Percentiles rank a stretch among this genome's conserved stretches.
phyloP scores from a whole-genome alignment of 2,888 invertebrate species.

The Penaeus monodon region DNA sequence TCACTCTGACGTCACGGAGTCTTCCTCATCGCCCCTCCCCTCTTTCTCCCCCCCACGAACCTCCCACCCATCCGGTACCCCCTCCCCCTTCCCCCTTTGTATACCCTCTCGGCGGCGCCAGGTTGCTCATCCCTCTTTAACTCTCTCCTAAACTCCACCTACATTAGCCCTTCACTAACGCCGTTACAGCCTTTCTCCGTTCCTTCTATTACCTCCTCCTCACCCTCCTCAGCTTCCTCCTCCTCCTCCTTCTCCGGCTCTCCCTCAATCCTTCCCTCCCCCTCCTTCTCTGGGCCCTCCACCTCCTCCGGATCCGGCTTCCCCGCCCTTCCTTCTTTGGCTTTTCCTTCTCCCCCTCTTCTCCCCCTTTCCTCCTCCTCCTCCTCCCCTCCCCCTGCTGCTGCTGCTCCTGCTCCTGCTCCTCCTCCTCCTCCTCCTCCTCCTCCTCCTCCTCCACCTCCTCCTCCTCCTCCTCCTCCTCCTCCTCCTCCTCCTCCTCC shows the following conservation, averaged over 20 bases:
- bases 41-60: not conserved
- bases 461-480: not conserved
- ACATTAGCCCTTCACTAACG: not conserved
- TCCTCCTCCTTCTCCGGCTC: not conserved
- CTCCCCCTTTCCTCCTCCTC: too few species aligned
- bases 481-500: not conserved
- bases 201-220: not conserved
- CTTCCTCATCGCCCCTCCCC: not conserved
- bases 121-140: not conserved
- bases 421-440: not conserved
- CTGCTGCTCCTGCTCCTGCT: not conserved
- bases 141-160: constrained; percentile 1
- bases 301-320: not conserved
- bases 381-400: not conserved
- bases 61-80: not conserved
- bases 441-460: not conserved
- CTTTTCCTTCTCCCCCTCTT: too few species aligned
- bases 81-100: not conserved
- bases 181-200: not conserved
- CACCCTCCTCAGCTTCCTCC: not conserved
- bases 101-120: not conserved
- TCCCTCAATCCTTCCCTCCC: not conserved
- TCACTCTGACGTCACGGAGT: not conserved
- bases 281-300: not conserved
- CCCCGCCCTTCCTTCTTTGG: too few species aligned